Percentiles rank a stretch among this genome's conserved stretches.
Conservation (phyloP, 2,888 invertebrate genomes). For the Melanargia galathea region DNA sequence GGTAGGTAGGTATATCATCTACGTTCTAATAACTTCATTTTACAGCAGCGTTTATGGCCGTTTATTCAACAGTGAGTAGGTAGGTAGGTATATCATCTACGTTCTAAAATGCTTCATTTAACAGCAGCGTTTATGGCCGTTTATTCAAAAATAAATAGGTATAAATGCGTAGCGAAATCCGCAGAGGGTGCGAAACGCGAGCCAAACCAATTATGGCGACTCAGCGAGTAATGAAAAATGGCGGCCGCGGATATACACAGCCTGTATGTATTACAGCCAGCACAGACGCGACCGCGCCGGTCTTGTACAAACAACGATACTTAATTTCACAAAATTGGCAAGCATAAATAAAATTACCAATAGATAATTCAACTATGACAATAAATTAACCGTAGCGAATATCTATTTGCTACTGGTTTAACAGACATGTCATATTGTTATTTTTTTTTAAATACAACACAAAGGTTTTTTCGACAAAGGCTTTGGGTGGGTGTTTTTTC, state of each 20-base stretch:
- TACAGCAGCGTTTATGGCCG: no score
- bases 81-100: no score
- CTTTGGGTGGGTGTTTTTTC: neutral
- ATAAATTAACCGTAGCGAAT: neutral
- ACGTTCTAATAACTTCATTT: no score
- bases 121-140: neutral
- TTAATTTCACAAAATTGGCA: neutral
- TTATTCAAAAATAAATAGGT: constrained; percentile 13
- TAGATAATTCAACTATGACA: no score
- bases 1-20: no score
- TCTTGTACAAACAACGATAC: neutral
- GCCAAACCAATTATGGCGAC: constrained; percentile 52
- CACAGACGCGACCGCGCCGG: constrained; percentile 39
- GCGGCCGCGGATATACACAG: constrained; percentile 48
- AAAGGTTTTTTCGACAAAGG: neutral
- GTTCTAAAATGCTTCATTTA: neutral
- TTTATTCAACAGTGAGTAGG: no score
- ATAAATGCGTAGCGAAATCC: constrained; percentile 1
- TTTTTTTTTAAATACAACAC: no score
- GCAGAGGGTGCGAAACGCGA: constrained; percentile 32
- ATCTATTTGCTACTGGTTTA: neutral
- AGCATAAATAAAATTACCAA: neutral
- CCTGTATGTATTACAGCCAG: constrained; percentile 25
- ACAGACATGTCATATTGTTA: neutral
- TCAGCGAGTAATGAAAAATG: constrained; percentile 64